Evolutionary conservation across 1,140 invertebrate genomes (phyloP), one percentile per base, ranked within the genome.

Genomic region (Agrypnia vestita): DNA sequence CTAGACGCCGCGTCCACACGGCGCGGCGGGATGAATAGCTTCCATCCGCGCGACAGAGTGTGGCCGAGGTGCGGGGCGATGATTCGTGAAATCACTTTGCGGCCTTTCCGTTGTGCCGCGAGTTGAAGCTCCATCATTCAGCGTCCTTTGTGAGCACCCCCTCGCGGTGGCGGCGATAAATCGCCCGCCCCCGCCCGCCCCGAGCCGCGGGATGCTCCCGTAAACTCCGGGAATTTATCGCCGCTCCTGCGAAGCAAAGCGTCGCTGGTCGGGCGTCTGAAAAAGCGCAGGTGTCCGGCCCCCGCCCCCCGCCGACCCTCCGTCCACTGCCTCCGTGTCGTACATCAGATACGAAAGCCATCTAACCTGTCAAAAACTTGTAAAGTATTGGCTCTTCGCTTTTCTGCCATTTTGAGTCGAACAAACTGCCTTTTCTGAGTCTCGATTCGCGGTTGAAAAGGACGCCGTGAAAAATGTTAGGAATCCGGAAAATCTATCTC

Each of bases 311-410:
- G 0, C 43, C 15, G 15, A 35, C 75, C 55, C 73, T 62, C 73
- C 55, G 55, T 76, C 73, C 73, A 61, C 73, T 59, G 55, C 59
- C 73, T 25, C 35, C 55, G 83, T 84, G 84, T 77, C 82, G 85
- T 82, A 85, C 77, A 79, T 84, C 81, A 84, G 81, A 84, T 84
- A 82, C 83, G 84, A 84, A 84, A 84, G 84, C 86, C 88, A 85
- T 89, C 88, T 87, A 86, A 87, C 84, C 88, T 89, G 89, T 90
- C 89, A 89, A 89, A 90, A 90, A 90, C 88, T 90, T 90, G 87
- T 90, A 88, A 90, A 90, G 89, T 90, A 90, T 90, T 86, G 88
- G 75, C 46, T 77, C 75, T 77, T 77, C 75, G 75, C 75, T 77
- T 77, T 82, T 78, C 81, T 77, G 81, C 59, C 80, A 76, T 81